A percentile compares a stretch with the other conserved stretches of the same genome.
Conservation (phyloP, 2,113 vertebrate genomes). For the Chaenocephalus aceratus region DNA sequence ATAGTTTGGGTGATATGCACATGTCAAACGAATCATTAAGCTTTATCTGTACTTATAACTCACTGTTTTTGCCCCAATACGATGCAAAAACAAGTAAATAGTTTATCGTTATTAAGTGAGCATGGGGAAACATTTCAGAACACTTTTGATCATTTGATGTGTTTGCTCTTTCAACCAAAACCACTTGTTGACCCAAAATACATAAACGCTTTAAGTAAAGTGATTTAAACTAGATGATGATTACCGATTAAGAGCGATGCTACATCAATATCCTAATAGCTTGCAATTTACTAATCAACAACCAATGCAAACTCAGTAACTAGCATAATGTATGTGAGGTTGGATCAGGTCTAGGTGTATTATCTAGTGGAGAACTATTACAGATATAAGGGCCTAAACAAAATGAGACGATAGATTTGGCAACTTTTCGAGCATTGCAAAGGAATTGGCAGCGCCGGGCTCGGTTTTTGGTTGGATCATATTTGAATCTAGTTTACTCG, state of each 20-base stretch:
- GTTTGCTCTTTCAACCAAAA: too few relatives aligned
- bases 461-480: too few relatives aligned
- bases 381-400: neutral
- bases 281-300: conserved; percentile 36
- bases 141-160: too few relatives aligned
- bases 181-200: too few relatives aligned
- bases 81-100: neutral
- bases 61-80: too few relatives aligned
- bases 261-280: conserved; percentile 10
- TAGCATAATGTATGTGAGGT: conserved; percentile 8
- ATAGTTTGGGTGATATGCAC: neutral
- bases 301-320: conserved; percentile 20
- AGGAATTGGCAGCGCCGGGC: too few relatives aligned
- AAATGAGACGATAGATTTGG: neutral
- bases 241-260: neutral
- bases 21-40: neutral
- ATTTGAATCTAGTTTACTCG: too few relatives aligned
- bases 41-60: too few relatives aligned
- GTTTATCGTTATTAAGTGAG: neutral
- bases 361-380: neutral
- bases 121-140: neutral
- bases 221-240: neutral
- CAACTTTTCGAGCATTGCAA: too few relatives aligned
- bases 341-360: neutral
- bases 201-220: too few relatives aligned